Evolutionary conservation across 2,888 invertebrate species (phyloP).

Genomic region (Ryuthela nishihirai): DNA sequence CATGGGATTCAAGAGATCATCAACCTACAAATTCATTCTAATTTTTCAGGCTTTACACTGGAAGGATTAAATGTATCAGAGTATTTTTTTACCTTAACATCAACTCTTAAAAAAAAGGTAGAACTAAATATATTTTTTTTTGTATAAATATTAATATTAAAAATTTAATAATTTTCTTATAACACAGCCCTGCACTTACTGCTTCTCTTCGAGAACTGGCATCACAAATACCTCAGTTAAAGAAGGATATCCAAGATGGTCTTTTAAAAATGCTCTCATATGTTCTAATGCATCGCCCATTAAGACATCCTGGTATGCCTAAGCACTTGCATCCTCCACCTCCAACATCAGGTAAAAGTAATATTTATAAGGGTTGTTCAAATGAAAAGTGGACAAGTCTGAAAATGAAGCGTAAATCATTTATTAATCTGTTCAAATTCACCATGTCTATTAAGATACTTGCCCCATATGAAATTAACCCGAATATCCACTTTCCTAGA

Average conservation of each 20-base stretch:
- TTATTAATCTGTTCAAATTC: too few species aligned
- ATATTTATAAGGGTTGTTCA: too few species aligned
- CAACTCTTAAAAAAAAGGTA: not conserved
- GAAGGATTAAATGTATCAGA: too few species aligned
- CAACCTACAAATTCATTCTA: too few species aligned
- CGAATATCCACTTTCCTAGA: too few species aligned
- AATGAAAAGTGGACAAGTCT: too few species aligned
- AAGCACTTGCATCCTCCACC: slow-evolving; percentile 37
- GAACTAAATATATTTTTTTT: slow-evolving; percentile 1
- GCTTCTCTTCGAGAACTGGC: slow-evolving; percentile 87
- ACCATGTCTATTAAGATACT: too few species aligned
- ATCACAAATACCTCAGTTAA: slow-evolving; percentile 77
- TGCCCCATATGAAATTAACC: not conserved
- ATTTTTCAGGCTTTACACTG: too few species aligned
- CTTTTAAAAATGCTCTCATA: slow-evolving; percentile 85
- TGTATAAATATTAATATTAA: not conserved
- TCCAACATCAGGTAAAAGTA: slow-evolving; percentile 16
- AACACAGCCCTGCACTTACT: slow-evolving; percentile 73
- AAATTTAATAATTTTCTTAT: not conserved
- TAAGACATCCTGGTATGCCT: slow-evolving; percentile 68
- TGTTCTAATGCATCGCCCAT: slow-evolving; percentile 81
- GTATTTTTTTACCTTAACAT: too few species aligned
- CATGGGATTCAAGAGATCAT: too few species aligned
- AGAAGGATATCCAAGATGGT: slow-evolving; percentile 87
- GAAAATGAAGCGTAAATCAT: too few species aligned